Base-by-base conservation (phyloP, 2,113 vertebrate genomes). In the Zeus faber region DNA sequence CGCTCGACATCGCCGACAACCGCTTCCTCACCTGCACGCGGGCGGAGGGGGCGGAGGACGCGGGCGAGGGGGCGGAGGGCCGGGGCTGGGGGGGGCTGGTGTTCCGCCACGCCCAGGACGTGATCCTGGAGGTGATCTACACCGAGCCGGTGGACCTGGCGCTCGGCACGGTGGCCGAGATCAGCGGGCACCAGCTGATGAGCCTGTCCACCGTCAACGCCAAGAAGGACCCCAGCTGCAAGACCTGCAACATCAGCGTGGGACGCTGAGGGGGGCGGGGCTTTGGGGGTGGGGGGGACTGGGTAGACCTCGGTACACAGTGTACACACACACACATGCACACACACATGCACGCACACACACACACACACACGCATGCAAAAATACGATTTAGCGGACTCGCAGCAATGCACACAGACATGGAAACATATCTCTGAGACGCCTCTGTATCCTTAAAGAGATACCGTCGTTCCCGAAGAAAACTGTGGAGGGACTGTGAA, bases 221-320 rank as follows among this genome's bases (percentile, higher is more conserved):
- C 79, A 99, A 99, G 92, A 99, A 99, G 88, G 96, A 99, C 86
- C 97, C 96, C 77, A 99, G 97, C 92, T 99, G 97, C 91, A 99
- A 99, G 93, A 97, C 90, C 84, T 99, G 96, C 91, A 99, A 99
- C 75, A 99, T 99, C 84, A 99, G 97, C 65, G 97, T 97, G 83
- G 97, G 97, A 72, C 96, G 97, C 82, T 99, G 93, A 89, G 24
- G 29, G 33, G 7, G 8, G 50, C 41, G 41, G 31, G 25, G 31
- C 43, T 24, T 10, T 40, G 53, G 45, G 18, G 50, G n/a, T 35
- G 21, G 63, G 10, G 33, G 57, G 29, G 48, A 61, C 49, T 64
- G 61, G 58, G 5, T 5, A n/a, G 67, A 58, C 60, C 52, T 29
- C 62, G 51, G 26, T 49, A 63, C 37, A 70, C 71, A 66, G 56